Percentiles rank a stretch among this genome's conserved stretches.
Conservation (phyloP, 1,140 invertebrate species). For the Megathymus violae region DNA sequence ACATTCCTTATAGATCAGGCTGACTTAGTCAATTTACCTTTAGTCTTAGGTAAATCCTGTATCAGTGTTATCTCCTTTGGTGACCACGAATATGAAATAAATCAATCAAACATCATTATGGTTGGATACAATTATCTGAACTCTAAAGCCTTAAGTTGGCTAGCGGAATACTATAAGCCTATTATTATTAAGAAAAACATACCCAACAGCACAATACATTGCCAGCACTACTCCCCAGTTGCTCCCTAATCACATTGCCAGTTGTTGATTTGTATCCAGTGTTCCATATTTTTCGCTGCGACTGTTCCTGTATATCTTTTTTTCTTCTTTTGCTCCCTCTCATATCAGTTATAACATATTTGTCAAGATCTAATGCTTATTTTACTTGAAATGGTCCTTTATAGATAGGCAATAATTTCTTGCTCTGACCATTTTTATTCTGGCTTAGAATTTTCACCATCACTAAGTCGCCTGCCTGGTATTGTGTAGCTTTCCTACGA, state of each 20-base stretch:
- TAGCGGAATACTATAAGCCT: no score
- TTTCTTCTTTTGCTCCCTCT: conserved; percentile 14
- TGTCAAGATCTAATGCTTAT: conserved; percentile 28
- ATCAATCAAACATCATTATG: no score
- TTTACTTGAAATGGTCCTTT: conserved; percentile 35
- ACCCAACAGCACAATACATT: neutral
- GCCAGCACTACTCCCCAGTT: neutral
- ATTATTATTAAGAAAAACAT: no score
- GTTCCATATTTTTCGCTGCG: conserved; percentile 23
- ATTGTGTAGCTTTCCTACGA: conserved; percentile 5
- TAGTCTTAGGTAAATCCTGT: no score
- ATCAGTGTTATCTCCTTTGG: no score
- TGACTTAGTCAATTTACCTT: no score
- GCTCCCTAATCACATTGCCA: neutral
- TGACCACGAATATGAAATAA: no score
- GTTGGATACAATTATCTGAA: no score
- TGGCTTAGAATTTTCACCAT: conserved; percentile 33
- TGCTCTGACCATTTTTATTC: conserved; percentile 25
- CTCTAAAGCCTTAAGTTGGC: no score
- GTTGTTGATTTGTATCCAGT: conserved; percentile 19
- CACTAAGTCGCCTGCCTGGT: conserved; percentile 34
- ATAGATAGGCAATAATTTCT: conserved; percentile 33
- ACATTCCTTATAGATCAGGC: no score
- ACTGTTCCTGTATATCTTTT: conserved; percentile 18
- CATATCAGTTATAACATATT: conserved; percentile 29